Percentiles rank a stretch among this genome's conserved stretches.
Conservation (phyloP, 1,140 invertebrate species). For the Drosophila eugracilis region DNA sequence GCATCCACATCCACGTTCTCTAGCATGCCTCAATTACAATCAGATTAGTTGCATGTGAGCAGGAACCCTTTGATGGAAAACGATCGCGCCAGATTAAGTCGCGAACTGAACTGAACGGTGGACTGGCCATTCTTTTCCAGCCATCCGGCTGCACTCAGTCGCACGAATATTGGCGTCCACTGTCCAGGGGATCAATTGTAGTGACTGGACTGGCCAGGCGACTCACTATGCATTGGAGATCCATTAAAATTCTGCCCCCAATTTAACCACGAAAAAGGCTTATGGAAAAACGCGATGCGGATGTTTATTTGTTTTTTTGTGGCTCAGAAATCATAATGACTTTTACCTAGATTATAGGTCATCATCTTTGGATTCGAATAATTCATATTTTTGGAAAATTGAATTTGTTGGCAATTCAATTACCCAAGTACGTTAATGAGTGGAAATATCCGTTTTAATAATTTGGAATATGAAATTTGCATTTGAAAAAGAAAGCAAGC, state of each 20-base stretch:
- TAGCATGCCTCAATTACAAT: constrained; percentile 78
- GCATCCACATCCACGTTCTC: constrained; percentile 31
- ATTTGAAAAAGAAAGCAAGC: no score
- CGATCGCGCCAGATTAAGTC: constrained; percentile 47
- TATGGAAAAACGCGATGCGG: background rate
- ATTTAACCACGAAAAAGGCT: background rate
- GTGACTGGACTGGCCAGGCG: background rate
- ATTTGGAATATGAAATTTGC: no score
- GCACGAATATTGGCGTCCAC: constrained; percentile 17
- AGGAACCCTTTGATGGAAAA: constrained; percentile 48
- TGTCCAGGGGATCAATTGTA: constrained; percentile 11
- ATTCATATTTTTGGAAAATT: background rate
- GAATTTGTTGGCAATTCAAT: no score
- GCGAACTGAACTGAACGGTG: constrained; percentile 26
- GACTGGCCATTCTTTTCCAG: constrained; percentile 17
- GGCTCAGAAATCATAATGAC: background rate
- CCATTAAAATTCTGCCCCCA: constrained; percentile 16
- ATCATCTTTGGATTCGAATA: background rate
- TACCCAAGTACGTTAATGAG: no score
- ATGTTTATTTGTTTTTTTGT: background rate
- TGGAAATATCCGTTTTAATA: no score
- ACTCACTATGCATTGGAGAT: constrained; percentile 3
- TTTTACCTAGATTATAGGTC: background rate
- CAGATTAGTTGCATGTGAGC: constrained; percentile 72
- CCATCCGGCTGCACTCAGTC: constrained; percentile 12